A percentile compares a stretch with the other conserved stretches of the same genome.
phyloP scores from a whole-genome alignment of 2,113 vertebrate species.

The Sinosuthora webbiana region DNA sequence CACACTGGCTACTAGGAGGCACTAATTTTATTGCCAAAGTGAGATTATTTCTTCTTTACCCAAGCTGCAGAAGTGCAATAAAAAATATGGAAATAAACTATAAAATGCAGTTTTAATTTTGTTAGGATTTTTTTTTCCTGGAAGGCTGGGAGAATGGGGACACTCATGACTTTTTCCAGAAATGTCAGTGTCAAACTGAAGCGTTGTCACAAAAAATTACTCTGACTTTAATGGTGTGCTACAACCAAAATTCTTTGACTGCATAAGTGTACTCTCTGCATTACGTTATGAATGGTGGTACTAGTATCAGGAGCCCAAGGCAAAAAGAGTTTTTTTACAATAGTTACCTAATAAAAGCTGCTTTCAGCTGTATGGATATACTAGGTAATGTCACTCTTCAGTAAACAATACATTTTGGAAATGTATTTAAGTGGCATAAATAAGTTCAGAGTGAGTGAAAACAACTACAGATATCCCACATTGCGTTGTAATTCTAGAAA shows the following conservation, averaged over 20 bases:
- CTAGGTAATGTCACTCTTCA: neutral
- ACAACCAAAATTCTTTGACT: neutral
- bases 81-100: neutral
- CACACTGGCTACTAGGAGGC: neutral
- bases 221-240: neutral
- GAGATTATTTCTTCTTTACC: neutral
- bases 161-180: neutral
- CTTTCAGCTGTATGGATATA: neutral
- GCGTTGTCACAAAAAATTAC: neutral
- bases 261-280: neutral
- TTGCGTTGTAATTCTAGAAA: neutral
- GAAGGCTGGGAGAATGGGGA: fast-evolving
- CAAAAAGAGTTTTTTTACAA: neutral
- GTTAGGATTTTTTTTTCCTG: neutral
- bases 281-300: neutral
- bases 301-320: neutral
- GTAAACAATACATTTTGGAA: neutral
- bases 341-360: neutral
- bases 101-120: neutral
- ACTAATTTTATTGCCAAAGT: neutral
- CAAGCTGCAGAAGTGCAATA: neutral
- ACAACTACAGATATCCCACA: neutral
- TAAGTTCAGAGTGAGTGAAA: neutral
- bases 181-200: neutral
- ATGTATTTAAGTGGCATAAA: neutral